These are phyloP conservation scores for Mactra quadrangularis DNA, from an alignment of 1,140 invertebrate species.

Conservation along the genomic window DNA sequence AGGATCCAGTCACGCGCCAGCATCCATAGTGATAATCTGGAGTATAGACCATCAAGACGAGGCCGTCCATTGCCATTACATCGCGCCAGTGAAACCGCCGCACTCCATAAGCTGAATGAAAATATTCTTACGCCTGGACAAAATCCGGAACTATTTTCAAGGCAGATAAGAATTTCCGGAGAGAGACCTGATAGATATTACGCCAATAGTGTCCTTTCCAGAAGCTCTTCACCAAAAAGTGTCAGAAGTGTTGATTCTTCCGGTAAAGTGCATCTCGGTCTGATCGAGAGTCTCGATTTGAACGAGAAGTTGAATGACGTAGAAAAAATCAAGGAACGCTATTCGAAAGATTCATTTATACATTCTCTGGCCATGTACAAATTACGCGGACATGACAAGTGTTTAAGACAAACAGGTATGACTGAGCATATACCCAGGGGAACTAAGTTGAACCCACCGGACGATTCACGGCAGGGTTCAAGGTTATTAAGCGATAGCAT, in stretches of 20 bases:
- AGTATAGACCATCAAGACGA: constrained; percentile 6
- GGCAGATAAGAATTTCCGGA: constrained; percentile 15
- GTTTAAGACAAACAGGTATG: constrained; percentile 7
- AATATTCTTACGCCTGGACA: constrained; percentile 36
- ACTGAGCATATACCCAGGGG: constrained; percentile 37
- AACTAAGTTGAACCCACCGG: constrained; percentile 8
- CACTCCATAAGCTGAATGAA: constrained; percentile 34
- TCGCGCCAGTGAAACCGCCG: constrained; percentile 39
- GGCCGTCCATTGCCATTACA: not conserved
- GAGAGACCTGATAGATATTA: not conserved
- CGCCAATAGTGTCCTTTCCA: not conserved
- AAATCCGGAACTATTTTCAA: constrained; percentile 50
- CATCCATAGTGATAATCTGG: constrained; percentile 30
- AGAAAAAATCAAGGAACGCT: constrained; percentile 60
- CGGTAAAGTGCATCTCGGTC: constrained; percentile 50
- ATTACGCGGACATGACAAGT: constrained; percentile 57
- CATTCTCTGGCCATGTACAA: constrained; percentile 48
- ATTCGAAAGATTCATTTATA: constrained; percentile 56
- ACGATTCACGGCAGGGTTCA: not conserved
- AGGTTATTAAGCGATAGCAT: constrained; percentile 23
- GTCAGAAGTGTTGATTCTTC: constrained; percentile 35
- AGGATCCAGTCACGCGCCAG: constrained; percentile 30
- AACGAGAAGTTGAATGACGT: constrained; percentile 56
- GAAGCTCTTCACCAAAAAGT: constrained; percentile 48
- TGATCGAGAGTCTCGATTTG: constrained; percentile 60